Evolutionary conservation across 2,888 invertebrate species (phyloP), one percentile per base, ranked within the genome.

Genomic region (Lochmaea crataegi): DNA sequence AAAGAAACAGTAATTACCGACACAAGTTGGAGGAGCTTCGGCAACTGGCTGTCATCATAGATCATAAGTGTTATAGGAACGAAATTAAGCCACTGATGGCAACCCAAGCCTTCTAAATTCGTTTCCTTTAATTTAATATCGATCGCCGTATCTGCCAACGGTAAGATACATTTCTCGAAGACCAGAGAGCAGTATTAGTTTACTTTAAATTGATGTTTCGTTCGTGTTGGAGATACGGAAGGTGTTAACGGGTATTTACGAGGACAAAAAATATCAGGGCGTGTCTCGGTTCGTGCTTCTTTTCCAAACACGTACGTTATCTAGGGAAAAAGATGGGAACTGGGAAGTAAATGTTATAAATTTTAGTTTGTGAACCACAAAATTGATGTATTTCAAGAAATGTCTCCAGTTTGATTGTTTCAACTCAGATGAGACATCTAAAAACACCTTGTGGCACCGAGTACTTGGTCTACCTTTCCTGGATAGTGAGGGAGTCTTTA

Each of bases 1-100:
- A 81, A 81, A 80, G 75, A 79, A 78, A 76, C 80, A 79, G 82
- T 82, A 83, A 83, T 84, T 83, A 83, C 81, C 77, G 79, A 74
- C 75, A 74, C 80, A 81, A 82, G 81, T 82, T 82, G 83, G 82
- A 82, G 83, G 82, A 82, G 82, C 78, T 77, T 58, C 58, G 1
- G 58, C 56, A 18, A 75, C 75, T 66, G 71, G 80, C 78, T 82
- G 82, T 82, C 82, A 79, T 79, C 82, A 79, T 83, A 82, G 79
- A 83, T 83, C 82, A 83, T 82, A 81, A 80, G 77, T 75, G 80
- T 78, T 80, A 75, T 77, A 78, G 76, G 72, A 75, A 76, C 76
- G 77, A 76, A 80, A 79, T 79, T 78, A 78, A 77, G 78, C 77
- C 72, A 73, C 78, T 80, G 82, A 82, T 82, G 80, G 83, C 80